A percentile compares a stretch with the other conserved stretches of the same genome.
Conservation (phyloP, 2,888 invertebrate genomes). For the Megastigmus dorsalis region DNA sequence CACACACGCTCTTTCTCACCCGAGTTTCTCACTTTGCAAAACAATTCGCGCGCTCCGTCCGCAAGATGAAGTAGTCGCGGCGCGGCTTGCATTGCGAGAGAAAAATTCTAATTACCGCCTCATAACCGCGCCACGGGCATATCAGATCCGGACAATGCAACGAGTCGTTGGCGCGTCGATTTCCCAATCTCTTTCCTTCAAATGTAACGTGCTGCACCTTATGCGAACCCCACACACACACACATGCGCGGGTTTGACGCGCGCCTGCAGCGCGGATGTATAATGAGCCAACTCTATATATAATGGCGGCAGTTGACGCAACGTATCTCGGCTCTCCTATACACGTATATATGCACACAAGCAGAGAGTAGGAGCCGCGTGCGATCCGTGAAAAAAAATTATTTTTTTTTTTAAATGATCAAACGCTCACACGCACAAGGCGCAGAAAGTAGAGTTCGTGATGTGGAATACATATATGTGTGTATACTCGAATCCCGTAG, state of each 20-base stretch:
- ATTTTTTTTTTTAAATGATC: too few relatives aligned
- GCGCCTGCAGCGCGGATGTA: too few relatives aligned
- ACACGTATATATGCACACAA: background rate
- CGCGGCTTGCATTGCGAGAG: too few relatives aligned
- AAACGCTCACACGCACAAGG: background rate
- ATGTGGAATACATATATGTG: too few relatives aligned
- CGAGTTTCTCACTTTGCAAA: too few relatives aligned
- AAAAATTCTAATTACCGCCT: too few relatives aligned
- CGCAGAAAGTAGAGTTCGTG: background rate
- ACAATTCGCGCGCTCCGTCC: too few relatives aligned
- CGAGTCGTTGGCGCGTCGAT: background rate
- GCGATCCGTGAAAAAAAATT: constrained; percentile 9
- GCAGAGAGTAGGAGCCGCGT: background rate
- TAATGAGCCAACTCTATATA: constrained; percentile 18
- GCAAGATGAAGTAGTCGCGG: too few relatives aligned
- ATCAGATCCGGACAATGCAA: constrained; percentile 31
- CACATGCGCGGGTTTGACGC: too few relatives aligned
- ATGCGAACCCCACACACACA: too few relatives aligned
- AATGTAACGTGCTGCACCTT: constrained; percentile 21
- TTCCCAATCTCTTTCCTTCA: constrained; percentile 24
- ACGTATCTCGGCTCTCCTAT: background rate
- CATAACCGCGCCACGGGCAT: background rate
- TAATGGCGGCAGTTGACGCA: background rate
- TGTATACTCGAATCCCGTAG: too few relatives aligned
- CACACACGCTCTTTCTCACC: background rate